phyloP scores from a whole-genome alignment of 2,797 vertebrate genomes.

The Myripristis murdjan region DNA sequence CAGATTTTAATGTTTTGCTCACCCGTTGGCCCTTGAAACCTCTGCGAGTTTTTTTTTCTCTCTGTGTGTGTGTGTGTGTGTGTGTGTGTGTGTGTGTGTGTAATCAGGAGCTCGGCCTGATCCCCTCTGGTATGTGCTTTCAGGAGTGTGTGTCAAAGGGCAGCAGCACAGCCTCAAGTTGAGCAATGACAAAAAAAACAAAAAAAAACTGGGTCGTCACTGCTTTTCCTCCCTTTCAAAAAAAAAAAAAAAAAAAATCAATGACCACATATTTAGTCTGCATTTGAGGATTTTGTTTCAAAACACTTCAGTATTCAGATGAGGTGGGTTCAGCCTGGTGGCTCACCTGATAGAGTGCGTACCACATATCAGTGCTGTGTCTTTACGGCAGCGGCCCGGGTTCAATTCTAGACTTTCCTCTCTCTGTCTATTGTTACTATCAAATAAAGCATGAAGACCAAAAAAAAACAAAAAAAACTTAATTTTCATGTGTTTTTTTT shows the following conservation, averaged over 20 bases:
- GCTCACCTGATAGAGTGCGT: too few relatives aligned
- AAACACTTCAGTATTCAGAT: not conserved
- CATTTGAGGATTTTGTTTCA: conserved; percentile 15
- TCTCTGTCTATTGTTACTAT: too few relatives aligned
- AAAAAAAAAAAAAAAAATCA: too few relatives aligned
- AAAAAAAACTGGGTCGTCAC: conserved; percentile 57
- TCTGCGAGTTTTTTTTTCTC: conserved; percentile 35
- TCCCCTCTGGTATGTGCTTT: conserved; percentile 85
- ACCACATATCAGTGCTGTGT: too few relatives aligned
- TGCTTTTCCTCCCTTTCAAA: not conserved
- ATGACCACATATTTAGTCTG: conserved; percentile 24
- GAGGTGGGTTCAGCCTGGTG: too few relatives aligned
- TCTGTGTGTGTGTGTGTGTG: conserved; percentile 14
- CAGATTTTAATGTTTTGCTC: conserved; percentile 73
- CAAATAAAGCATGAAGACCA: too few relatives aligned
- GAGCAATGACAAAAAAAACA: conserved; percentile 52
- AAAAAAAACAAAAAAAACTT: too few relatives aligned
- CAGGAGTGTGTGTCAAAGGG: conserved; percentile 82
- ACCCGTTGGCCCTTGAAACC: conserved; percentile 66
- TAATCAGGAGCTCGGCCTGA: conserved; percentile 78
- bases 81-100: conserved; percentile 59
- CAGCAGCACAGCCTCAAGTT: conserved; percentile 71
- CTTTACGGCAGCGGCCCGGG: too few relatives aligned
- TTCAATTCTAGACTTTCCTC: too few relatives aligned
- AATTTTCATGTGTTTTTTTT: too few relatives aligned